phyloP scores from a whole-genome alignment of 2,113 vertebrate genomes.

The Corvus hawaiiensis region DNA sequence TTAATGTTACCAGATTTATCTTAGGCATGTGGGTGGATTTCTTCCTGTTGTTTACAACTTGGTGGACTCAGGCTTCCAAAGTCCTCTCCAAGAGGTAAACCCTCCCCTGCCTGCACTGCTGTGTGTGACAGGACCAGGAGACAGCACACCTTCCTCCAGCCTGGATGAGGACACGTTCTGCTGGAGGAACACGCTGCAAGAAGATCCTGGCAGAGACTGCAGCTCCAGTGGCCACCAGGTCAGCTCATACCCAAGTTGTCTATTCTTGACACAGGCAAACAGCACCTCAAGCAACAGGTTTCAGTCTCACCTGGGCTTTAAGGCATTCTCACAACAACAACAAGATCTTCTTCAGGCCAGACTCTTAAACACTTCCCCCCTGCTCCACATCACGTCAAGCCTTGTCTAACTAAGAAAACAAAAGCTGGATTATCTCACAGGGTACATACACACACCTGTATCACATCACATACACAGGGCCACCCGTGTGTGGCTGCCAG shows the following conservation, averaged over 20 bases:
- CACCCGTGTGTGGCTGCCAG: accelerated
- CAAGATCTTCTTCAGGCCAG: not conserved
- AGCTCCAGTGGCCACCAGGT: not conserved
- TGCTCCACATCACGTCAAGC: not conserved
- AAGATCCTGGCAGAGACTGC: not conserved
- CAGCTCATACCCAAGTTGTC: not conserved
- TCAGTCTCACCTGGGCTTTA: not conserved
- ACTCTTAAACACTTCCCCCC: not conserved
- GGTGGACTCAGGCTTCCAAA: not conserved
- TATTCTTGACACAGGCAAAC: not conserved
- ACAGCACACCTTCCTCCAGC: not conserved
- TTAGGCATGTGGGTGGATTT: not conserved
- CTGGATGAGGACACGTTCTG: not conserved
- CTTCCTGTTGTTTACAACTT: not conserved
- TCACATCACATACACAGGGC: not conserved
- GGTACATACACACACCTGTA: not conserved
- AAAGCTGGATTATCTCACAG: not conserved
- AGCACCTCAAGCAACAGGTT: not conserved
- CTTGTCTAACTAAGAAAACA: not conserved
- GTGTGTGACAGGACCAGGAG: not conserved
- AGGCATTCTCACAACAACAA: not conserved
- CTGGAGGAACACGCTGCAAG: not conserved
- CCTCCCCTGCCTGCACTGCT: not conserved
- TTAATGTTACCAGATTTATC: not conserved
- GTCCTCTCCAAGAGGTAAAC: not conserved